These are phyloP conservation scores for Bellardia pandia DNA, from an alignment of 2,888 invertebrate genomes.

Conservation along the genomic window DNA sequence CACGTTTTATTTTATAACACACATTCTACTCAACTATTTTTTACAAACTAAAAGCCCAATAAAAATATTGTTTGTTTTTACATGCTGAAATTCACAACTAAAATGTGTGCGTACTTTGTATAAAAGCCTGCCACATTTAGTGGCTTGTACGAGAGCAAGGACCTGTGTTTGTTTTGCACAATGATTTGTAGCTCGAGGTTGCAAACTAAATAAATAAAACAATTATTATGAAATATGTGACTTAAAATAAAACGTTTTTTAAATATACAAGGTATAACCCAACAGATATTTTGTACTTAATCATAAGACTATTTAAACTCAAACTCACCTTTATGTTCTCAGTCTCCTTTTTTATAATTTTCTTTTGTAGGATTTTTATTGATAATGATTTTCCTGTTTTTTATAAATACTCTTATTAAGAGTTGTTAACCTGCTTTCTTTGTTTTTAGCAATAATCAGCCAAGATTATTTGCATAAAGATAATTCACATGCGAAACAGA, in stretches of 20 bases:
- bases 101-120: neutral
- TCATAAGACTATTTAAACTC: neutral
- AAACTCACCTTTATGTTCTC: neutral
- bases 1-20: slow-evolving; percentile 37
- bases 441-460: neutral
- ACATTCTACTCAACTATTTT: slow-evolving; percentile 25
- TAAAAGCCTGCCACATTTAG: neutral
- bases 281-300: neutral
- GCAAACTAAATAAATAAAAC: slow-evolving; percentile 17
- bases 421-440: slow-evolving; percentile 31
- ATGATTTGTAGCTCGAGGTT: slow-evolving; percentile 63
- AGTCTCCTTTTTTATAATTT: neutral
- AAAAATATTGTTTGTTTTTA: slow-evolving; percentile 33
- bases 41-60: slow-evolving; percentile 41
- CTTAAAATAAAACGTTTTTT: slow-evolving; percentile 41
- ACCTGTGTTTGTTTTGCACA: slow-evolving; percentile 47
- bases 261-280: too few relatives aligned
- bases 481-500: slow-evolving; percentile 1
- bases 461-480: neutral
- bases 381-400: slow-evolving; percentile 4
- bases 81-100: slow-evolving; percentile 26
- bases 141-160: slow-evolving; percentile 59
- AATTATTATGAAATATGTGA: slow-evolving; percentile 41
- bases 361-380: slow-evolving; percentile 20
- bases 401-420: neutral